Base-by-base conservation (phyloP, 2,888 invertebrate species). In the Ochropleura leucogaster region DNA sequence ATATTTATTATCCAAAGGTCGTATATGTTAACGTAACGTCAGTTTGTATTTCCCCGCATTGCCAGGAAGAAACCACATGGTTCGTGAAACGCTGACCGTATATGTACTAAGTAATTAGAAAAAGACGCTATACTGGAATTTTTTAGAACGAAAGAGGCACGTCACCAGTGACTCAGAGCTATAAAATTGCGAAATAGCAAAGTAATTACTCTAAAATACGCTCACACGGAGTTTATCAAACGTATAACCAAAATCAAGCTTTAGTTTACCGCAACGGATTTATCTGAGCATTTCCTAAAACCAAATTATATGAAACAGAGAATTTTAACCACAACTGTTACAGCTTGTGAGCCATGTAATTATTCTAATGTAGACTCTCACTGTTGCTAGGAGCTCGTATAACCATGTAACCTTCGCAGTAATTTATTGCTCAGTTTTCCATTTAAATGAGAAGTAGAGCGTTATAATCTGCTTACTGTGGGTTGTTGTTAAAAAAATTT, bases 281-380 rank as follows among this genome's bases (percentile, higher is more conserved):
- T 64, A 49, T 53, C 30, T 40, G 20, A 66, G 47, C n/a, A 59
- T 47, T 64, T 59, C 42, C 47, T 53, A 69, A 67, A 63, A 42
- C 67, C 49, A 60, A 68, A 71, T 80, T 71, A 71, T 79, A 73
- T 62, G 49, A 67, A 64, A 59, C 70, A 65, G 53, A 68, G 69
- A 74, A 64, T 72, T 62, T 65, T 59, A 79, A 71, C 53, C 72
- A 53, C 72, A 77, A 30, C 63, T 59, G 67, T 85, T 83, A 79
- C 74, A 76, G 68, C 70, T 66, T 77, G 68, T 81, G 74, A 72
- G 51, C 74, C 66, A 59, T 82, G 71, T 83, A 80, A 83, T 83
- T 85, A 87, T 85, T 83, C 44, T 78, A 84, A 85, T 85, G 81
- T 79, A 80, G 76, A 75, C 73, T 77, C 72, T 77, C 73, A 55